These are phyloP conservation scores for Dasyprocta punctata DNA, from an alignment of 2,113 vertebrate species.

Conservation along the genomic window DNA sequence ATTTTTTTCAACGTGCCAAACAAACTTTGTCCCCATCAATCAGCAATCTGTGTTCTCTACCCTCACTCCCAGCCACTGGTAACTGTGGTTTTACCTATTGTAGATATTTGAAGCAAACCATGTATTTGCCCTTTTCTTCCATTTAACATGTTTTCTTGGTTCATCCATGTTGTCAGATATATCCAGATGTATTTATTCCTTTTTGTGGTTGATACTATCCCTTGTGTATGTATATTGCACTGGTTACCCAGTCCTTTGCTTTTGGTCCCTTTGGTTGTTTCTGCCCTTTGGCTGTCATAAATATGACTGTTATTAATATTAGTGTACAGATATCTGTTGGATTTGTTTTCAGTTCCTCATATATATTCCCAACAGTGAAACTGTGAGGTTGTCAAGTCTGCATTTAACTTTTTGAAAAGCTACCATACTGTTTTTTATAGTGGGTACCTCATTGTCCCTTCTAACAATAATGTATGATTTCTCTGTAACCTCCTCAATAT, in stretches of 20 bases:
- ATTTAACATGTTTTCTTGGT: background rate
- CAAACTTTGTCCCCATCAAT: background rate
- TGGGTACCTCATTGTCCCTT: background rate
- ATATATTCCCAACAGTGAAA: background rate
- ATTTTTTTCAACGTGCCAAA: background rate
- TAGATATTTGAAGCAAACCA: background rate
- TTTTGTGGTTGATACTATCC: background rate
- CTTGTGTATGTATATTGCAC: background rate
- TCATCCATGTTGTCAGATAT: background rate
- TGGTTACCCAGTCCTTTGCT: background rate
- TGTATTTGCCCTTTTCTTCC: background rate
- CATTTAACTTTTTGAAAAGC: background rate
- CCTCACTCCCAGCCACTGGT: background rate
- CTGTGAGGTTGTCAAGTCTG: background rate
- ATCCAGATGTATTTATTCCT: background rate
- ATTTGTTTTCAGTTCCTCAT: background rate
- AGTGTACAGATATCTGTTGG: background rate
- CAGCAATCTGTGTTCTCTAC: background rate
- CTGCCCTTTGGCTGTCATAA: background rate
- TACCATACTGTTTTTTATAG: background rate
- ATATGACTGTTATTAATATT: background rate
- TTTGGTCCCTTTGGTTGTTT: background rate
- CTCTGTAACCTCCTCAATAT: background rate
- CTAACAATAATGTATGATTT: background rate
- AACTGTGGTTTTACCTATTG: background rate